phyloP scores from a whole-genome alignment of 2,888 invertebrate genomes.

The Anthoptus insignis region DNA sequence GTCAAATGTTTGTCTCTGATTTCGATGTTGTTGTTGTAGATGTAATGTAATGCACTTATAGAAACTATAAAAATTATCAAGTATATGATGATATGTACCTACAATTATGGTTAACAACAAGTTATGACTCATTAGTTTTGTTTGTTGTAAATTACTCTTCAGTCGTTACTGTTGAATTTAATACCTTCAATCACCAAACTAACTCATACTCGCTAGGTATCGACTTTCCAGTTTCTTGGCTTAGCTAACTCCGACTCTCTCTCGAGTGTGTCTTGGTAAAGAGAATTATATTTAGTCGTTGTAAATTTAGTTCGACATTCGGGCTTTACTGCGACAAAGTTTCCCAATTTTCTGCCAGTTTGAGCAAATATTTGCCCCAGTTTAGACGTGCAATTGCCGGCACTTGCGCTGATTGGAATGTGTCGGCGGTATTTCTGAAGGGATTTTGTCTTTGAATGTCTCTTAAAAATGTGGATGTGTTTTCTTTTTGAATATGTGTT shows the following conservation, averaged over 20 bases:
- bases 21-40: neutral
- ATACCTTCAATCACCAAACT: neutral
- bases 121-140: too few species aligned
- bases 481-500: neutral
- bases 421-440: neutral
- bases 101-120: too few species aligned
- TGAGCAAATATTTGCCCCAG: constrained; percentile 20
- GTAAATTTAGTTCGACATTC: constrained; percentile 11
- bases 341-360: constrained; percentile 25
- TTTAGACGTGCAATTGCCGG: constrained; percentile 21
- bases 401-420: constrained; percentile 3
- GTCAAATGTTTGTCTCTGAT: constrained; percentile 10
- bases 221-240: neutral
- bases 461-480: neutral
- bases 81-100: too few species aligned
- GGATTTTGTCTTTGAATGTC: constrained; percentile 1
- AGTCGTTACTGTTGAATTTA: neutral
- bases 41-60: neutral
- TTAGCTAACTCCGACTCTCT: neutral
- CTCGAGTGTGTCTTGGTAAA: neutral
- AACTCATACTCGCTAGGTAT: neutral
- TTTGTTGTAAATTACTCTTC: too few species aligned
- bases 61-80: too few species aligned
- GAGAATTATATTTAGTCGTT: constrained; percentile 15
- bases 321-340: constrained; percentile 9